Conservation (phyloP, 2,113 vertebrate species). For the Etia nguti region DNA sequence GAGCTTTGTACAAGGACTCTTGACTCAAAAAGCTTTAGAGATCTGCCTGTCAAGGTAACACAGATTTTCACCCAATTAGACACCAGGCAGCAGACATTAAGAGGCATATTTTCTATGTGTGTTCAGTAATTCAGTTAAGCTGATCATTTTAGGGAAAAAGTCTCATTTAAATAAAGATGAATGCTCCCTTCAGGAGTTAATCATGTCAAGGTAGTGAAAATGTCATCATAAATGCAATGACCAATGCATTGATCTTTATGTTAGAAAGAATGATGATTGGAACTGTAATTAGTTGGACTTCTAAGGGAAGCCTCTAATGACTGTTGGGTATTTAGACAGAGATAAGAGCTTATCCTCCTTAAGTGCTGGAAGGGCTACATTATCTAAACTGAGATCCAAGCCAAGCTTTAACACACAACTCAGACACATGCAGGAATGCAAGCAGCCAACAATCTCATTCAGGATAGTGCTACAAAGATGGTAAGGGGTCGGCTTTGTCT, state of each 20-base stretch:
- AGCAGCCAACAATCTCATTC: not conserved
- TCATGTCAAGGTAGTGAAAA: not conserved
- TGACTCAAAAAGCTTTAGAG: not conserved
- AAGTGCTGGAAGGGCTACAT: slow-evolving; percentile 20
- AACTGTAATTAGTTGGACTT: slow-evolving; percentile 52
- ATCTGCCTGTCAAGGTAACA: not conserved
- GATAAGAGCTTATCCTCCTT: slow-evolving; percentile 56
- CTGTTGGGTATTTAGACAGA: slow-evolving; percentile 40
- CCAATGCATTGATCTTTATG: not conserved
- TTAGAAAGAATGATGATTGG: not conserved
- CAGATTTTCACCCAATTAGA: not conserved
- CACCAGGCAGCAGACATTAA: not conserved
- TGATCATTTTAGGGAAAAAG: not conserved
- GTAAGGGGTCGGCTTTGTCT: not conserved
- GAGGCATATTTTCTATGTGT: not conserved
- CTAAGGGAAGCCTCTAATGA: slow-evolving; percentile 46
- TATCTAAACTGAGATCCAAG: slow-evolving; percentile 36
- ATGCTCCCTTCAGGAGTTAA: not conserved
- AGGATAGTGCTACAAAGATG: not conserved
- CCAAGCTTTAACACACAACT: slow-evolving; percentile 6
- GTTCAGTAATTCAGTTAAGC: not conserved
- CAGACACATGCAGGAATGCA: not conserved
- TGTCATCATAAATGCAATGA: not conserved
- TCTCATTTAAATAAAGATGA: not conserved
- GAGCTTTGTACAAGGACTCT: not conserved